These are phyloP conservation scores for Ophion costatus DNA, from an alignment of 2,888 invertebrate species.

Conservation along the genomic window DNA sequence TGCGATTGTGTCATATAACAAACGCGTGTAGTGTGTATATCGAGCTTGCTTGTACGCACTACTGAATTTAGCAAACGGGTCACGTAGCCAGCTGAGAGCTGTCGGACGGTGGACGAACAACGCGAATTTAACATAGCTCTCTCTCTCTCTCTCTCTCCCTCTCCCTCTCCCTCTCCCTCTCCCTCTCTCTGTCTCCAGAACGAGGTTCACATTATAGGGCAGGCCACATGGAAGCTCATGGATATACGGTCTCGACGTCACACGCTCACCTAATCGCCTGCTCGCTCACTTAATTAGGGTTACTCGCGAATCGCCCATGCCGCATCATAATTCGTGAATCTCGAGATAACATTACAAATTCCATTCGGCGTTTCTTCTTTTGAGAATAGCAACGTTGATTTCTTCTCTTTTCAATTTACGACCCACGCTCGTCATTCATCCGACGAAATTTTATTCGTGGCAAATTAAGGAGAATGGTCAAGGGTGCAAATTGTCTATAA, in stretches of 20 bases:
- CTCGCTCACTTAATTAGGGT: constrained; percentile 55
- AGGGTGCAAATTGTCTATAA: background rate
- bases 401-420: no score
- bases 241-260: constrained; percentile 45
- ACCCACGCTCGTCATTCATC: no score
- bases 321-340: constrained; percentile 30
- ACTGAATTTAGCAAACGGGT: constrained; percentile 65
- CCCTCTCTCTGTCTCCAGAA: constrained; percentile 11
- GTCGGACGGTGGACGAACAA: constrained; percentile 59
- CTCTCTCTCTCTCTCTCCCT: constrained; percentile 44
- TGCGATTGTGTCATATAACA: constrained; percentile 48
- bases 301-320: constrained; percentile 41
- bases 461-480: no score
- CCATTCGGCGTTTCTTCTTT: constrained; percentile 25
- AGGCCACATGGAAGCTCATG: constrained; percentile 25
- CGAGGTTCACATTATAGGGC: constrained; percentile 22
- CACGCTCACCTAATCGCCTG: constrained; percentile 60
- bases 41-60: constrained; percentile 51
- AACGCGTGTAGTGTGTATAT: constrained; percentile 37
- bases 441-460: no score
- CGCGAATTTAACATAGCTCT: constrained; percentile 46
- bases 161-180: constrained; percentile 31
- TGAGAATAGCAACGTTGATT: no score
- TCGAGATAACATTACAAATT: constrained; percentile 16
- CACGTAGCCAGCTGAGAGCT: constrained; percentile 63